Conservation (phyloP, 2,888 invertebrate genomes). For the Kuschelorhynchus macadamiae region DNA sequence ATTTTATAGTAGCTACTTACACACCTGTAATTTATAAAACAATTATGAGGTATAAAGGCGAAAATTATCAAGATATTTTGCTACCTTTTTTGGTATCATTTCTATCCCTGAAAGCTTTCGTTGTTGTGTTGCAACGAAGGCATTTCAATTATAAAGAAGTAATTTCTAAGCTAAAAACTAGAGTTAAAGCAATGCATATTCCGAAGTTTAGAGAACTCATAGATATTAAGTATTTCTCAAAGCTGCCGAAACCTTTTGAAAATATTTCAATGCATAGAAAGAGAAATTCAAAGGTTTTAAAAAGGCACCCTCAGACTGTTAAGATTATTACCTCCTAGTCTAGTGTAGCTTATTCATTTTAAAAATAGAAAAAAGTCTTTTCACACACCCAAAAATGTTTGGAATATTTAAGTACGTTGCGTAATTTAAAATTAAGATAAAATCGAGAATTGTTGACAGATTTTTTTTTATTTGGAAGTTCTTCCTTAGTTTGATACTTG, state of each 20-base stretch:
- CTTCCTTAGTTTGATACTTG: too few relatives aligned
- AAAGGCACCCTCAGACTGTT: too few relatives aligned
- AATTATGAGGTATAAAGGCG: constrained; percentile 21
- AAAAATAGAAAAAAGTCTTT: too few relatives aligned
- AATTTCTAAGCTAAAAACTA: neutral
- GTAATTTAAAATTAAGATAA: too few relatives aligned
- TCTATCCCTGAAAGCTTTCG: constrained; percentile 32
- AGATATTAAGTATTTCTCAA: neutral
- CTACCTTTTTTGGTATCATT: constrained; percentile 4
- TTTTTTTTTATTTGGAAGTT: too few relatives aligned
- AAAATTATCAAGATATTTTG: constrained; percentile 18
- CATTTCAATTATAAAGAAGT: constrained; percentile 16
- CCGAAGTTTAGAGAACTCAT: neutral
- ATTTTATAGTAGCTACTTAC: constrained; percentile 18
- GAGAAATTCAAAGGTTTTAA: too few relatives aligned
- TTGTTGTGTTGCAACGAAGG: constrained; percentile 28
- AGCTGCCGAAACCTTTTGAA: neutral
- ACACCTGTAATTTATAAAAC: neutral
- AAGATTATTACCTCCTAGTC: too few relatives aligned
- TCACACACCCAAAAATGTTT: too few relatives aligned
- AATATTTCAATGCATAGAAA: constrained; percentile 1
- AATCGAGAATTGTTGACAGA: too few relatives aligned
- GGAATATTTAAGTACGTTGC: too few relatives aligned
- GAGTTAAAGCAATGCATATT: neutral
- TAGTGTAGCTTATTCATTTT: too few relatives aligned